These are phyloP conservation scores for Campylorhamphus procurvoides DNA, from an alignment of 2,113 vertebrate species.

Conservation along the genomic window DNA sequence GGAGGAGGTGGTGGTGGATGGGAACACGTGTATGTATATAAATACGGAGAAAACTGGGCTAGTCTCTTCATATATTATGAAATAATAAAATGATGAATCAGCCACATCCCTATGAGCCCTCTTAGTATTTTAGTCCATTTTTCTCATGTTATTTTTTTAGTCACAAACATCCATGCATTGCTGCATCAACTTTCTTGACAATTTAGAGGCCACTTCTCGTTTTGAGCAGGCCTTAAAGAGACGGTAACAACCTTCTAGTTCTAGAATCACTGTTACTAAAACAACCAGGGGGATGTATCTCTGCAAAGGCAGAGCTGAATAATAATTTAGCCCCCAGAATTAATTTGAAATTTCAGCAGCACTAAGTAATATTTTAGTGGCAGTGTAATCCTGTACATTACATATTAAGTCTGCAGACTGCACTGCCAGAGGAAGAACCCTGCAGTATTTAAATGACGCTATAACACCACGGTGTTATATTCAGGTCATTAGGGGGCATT, in stretches of 20 bases:
- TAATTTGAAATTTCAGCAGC: conserved; percentile 56
- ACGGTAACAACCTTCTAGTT: conserved; percentile 10
- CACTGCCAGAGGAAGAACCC: neutral
- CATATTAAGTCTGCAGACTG: conserved; percentile 15
- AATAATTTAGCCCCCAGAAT: conserved; percentile 45
- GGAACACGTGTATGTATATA: neutral
- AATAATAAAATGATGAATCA: neutral
- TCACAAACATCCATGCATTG: neutral
- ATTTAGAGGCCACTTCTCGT: neutral
- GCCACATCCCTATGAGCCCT: neutral
- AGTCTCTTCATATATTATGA: neutral
- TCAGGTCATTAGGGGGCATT: conserved; percentile 58
- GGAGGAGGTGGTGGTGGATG: neutral
- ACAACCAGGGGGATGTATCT: neutral
- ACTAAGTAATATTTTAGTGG: conserved; percentile 53
- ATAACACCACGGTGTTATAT: conserved; percentile 48
- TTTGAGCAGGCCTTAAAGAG: conserved; percentile 3
- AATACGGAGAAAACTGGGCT: neutral
- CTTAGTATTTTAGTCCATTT: neutral
- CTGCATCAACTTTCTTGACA: conserved; percentile 13
- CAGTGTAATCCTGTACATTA: conserved; percentile 24
- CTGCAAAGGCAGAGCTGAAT: conserved; percentile 29
- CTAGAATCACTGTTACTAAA: conserved; percentile 21
- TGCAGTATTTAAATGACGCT: conserved; percentile 49
- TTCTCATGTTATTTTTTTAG: neutral